A percentile compares a stretch with the other conserved stretches of the same genome.
Conservation (phyloP, 2,113 vertebrate species). For the Danionella cerebrum region DNA sequence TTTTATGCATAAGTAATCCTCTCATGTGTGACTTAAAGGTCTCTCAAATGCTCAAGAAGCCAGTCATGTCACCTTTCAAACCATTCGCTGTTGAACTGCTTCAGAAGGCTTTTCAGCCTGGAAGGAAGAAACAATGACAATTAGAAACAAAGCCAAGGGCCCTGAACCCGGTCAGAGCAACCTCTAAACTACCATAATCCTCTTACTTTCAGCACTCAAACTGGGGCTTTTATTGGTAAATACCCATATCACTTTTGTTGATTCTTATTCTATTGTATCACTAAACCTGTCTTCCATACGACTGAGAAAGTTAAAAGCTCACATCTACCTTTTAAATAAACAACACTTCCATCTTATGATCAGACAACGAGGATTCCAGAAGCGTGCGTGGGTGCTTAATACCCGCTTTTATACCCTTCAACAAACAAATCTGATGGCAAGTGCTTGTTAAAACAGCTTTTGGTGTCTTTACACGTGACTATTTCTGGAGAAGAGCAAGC, state of each 20-base stretch:
- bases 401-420: constrained; percentile 49
- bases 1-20: neutral
- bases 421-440: constrained; percentile 49
- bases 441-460: constrained; percentile 62
- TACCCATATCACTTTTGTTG: constrained; percentile 62
- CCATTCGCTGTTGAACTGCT: constrained; percentile 9
- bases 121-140: constrained; percentile 50
- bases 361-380: constrained; percentile 53
- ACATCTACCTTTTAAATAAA: constrained; percentile 54
- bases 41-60: neutral
- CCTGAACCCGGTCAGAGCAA: constrained; percentile 48
- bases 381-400: constrained; percentile 58
- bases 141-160: constrained; percentile 53
- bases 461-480: constrained; percentile 7
- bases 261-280: constrained; percentile 52
- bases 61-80: constrained; percentile 12
- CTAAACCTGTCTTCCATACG: constrained; percentile 57
- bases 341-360: constrained; percentile 45
- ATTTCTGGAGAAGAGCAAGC: neutral
- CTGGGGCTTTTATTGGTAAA: constrained; percentile 63
- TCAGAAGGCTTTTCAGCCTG: constrained; percentile 27
- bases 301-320: constrained; percentile 52
- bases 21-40: neutral
- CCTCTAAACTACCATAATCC: constrained; percentile 55
- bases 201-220: constrained; percentile 58